Conservation (phyloP, 2,888 invertebrate species). For the Limenitis camilla region DNA sequence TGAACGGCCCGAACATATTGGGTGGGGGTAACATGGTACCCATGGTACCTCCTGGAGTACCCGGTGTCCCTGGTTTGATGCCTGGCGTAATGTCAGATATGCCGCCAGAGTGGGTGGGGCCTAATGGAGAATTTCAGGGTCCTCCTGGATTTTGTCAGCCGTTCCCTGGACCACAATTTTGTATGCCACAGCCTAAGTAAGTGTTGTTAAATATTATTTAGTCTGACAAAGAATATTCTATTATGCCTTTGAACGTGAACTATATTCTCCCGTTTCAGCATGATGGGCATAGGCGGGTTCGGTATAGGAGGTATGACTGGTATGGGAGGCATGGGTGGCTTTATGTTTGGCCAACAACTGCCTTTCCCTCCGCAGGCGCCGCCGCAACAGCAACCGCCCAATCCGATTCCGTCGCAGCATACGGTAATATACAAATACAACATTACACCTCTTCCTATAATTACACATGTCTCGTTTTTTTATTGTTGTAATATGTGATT, state of each 20-base stretch:
- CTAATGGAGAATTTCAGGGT: conserved; percentile 41
- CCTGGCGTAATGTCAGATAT: conserved; percentile 36
- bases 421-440: background rate
- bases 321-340: conserved; percentile 55
- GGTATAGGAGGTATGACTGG: conserved; percentile 43
- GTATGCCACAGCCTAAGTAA: conserved; percentile 64
- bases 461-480: background rate
- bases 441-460: background rate
- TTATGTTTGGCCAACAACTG: conserved; percentile 60
- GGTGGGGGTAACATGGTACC: conserved; percentile 28
- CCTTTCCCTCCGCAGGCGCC: conserved; percentile 30
- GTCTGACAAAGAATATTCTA: background rate
- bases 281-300: conserved; percentile 49
- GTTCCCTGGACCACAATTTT: conserved; percentile 49
- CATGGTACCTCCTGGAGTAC: conserved; percentile 24
- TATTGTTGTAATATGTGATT: conserved; percentile 1
- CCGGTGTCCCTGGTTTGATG: conserved; percentile 32
- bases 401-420: background rate
- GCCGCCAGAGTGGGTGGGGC: conserved; percentile 45
- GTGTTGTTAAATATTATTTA: conserved; percentile 23
- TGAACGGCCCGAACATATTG: conserved; percentile 29
- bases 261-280: conserved; percentile 23
- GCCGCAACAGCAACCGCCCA: conserved; percentile 22
- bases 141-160: conserved; percentile 51
- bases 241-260: background rate